Conservation (phyloP, 64 coral and sea anemone genomes). For the Montipora efflorescens region DNA sequence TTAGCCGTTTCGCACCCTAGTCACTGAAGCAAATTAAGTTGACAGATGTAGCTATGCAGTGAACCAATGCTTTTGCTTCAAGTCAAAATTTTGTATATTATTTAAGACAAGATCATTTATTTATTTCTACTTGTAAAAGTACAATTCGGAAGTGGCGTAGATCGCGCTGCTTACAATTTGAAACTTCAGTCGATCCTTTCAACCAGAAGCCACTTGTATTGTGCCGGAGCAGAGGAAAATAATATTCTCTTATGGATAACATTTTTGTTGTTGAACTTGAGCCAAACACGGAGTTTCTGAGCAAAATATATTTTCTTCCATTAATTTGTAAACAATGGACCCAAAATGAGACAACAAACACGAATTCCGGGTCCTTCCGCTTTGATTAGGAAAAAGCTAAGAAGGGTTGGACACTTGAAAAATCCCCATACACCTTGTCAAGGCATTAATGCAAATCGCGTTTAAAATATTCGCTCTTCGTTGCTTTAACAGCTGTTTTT, state of each 20-base stretch:
- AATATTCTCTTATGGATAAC: not conserved
- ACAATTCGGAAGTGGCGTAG: not conserved
- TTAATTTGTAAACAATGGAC: slow-evolving; percentile 5
- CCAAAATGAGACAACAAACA: not conserved
- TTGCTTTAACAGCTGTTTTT: not conserved
- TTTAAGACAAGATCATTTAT: not conserved
- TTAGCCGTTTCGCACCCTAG: not conserved
- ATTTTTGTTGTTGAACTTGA: not conserved
- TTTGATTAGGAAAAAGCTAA: not conserved
- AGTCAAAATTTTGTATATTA: too few species aligned
- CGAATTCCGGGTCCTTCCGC: not conserved
- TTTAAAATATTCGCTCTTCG: not conserved
- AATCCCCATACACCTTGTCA: too few species aligned
- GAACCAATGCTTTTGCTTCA: too few species aligned
- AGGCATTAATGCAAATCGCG: not conserved
- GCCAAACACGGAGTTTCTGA: not conserved
- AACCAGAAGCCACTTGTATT: not conserved
- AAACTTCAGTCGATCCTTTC: not conserved
- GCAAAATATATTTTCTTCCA: not conserved
- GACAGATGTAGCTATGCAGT: too few species aligned
- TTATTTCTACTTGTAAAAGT: not conserved
- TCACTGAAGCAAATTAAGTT: too few species aligned
- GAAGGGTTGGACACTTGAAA: too few species aligned
- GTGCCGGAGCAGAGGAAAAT: not conserved
- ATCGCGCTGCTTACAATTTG: not conserved